phyloP scores from a whole-genome alignment of 2,797 vertebrate species.

The Enoplosus armatus region DNA sequence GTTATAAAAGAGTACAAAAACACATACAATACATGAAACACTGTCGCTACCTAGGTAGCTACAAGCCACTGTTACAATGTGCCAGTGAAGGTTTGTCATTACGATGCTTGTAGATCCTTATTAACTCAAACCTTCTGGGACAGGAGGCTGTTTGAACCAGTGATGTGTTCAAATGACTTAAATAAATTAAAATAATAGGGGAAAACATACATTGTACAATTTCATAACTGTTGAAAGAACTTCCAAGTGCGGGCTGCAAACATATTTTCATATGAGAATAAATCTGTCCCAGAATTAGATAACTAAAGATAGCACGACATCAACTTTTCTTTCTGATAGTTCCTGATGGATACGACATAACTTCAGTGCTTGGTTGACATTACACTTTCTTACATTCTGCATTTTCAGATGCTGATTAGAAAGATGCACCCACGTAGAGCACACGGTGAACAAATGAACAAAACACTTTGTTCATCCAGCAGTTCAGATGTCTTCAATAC shows the following conservation, averaged over 20 bases:
- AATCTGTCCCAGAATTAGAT: slow-evolving; percentile 31
- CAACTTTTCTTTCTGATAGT: slow-evolving; percentile 6
- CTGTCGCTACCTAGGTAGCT: slow-evolving; percentile 27
- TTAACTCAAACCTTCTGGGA: slow-evolving; percentile 40
- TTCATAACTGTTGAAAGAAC: slow-evolving; percentile 28
- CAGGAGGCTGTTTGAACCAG: slow-evolving; percentile 46
- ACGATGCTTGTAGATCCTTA: slow-evolving; percentile 27
- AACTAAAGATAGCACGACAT: slow-evolving; percentile 28
- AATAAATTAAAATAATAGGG: slow-evolving; percentile 76
- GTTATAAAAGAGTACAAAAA: slow-evolving; percentile 72
- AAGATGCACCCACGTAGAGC: slow-evolving; percentile 21
- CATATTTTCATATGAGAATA: slow-evolving; percentile 3
- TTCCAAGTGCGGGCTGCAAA: slow-evolving; percentile 22
- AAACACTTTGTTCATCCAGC: slow-evolving; percentile 23
- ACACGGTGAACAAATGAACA: slow-evolving; percentile 19
- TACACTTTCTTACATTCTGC: slow-evolving; percentile 37
- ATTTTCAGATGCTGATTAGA: slow-evolving; percentile 43
- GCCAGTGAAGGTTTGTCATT: slow-evolving; percentile 43
- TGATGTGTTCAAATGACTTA: slow-evolving; percentile 59
- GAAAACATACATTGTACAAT: slow-evolving; percentile 46
- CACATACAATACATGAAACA: slow-evolving; percentile 49
- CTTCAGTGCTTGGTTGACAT: slow-evolving; percentile 56
- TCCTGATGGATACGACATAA: slow-evolving; percentile 43
- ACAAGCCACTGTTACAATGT: slow-evolving; percentile 39
- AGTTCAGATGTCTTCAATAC: slow-evolving; percentile 27